Evolutionary conservation across 2,797 vertebrate genomes (phyloP), one percentile per base, ranked within the genome.

Genomic region (Halcyon leucocephala): DNA sequence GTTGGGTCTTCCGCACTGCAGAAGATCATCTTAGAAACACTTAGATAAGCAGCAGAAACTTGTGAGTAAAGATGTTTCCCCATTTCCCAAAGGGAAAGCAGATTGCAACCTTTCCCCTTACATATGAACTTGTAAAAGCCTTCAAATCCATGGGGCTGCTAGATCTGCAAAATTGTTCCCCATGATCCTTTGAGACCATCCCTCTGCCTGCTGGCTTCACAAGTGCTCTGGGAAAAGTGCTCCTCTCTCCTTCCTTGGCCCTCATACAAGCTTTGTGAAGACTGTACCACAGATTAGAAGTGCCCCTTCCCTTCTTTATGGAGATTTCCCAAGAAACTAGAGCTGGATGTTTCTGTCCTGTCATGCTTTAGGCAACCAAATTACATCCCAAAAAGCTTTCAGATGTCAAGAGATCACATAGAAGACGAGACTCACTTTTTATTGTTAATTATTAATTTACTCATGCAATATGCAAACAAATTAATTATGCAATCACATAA

Each of bases 311-410:
- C 21, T 69, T 57, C 54, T 24, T 69, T 35, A 35, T 3, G 7
- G 37, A 42, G 70, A 21, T 66, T 70, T 73, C 70, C 46, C 14
- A 79, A 69, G 26, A 82, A 80, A 70, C 21, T 29, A 57, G 57
- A 89, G 54, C 14, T 71, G 55, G 16, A 29, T 77, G 44, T 21
- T 78, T 89, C 67, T 82, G 51, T 73, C 74, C 67, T 67, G 44
- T 86, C 48, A 81, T 29, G 31, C 24, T 95, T 74, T 54, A 90
- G 61, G 37, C n/a, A 93, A 61, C 44, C 57, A 52, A 74, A 44
- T 65, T 80, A 87, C 48, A 25, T 54, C 61, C 33, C 57, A n/a
- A 46, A 79, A 93, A 91, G 86, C 39, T 67, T 85, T 85, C 51
- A 60, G 65, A 73, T 64, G 61, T 71, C 60, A 90, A 66, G 42